Evolutionary conservation across 2,888 invertebrate genomes (phyloP).

Genomic region (Augiades crinisus): DNA sequence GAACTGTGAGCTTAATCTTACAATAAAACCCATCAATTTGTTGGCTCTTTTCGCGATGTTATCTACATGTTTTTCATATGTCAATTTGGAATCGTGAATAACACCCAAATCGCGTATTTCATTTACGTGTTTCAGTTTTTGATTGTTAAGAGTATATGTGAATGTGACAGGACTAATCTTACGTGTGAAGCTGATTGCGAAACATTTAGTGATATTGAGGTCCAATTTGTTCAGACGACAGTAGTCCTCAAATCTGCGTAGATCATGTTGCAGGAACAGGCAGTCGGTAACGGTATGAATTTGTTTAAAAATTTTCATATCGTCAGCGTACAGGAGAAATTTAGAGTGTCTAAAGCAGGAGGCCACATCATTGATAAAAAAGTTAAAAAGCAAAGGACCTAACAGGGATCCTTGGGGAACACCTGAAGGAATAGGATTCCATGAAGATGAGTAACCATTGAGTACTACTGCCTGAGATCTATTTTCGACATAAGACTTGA

Average conservation of each 20-base stretch:
- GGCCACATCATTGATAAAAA: conserved; percentile 12
- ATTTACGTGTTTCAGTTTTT: not conserved
- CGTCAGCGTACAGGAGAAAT: conserved; percentile 23
- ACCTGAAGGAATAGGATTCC: conserved; percentile 11
- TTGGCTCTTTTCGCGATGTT: conserved; percentile 1
- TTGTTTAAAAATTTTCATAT: conserved; percentile 23
- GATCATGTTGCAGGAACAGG: conserved; percentile 6
- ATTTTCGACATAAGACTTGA: conserved; percentile 15
- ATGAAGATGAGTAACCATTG: conserved; percentile 7
- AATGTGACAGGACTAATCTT: not conserved
- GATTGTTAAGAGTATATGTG: not conserved
- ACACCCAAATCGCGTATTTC: conserved; percentile 1
- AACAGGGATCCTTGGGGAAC: conserved; percentile 20
- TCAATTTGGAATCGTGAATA: not conserved
- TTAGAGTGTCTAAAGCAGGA: conserved; percentile 8
- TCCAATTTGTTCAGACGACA: conserved; percentile 16
- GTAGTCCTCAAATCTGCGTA: conserved; percentile 1
- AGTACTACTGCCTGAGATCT: conserved; percentile 17
- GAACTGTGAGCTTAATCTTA: conserved; percentile 12
- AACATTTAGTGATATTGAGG: conserved; percentile 22
- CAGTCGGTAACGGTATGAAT: not conserved
- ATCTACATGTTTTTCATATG: conserved; percentile 18
- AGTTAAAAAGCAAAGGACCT: conserved; percentile 9
- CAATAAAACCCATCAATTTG: conserved; percentile 7
- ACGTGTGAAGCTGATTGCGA: not conserved